Conservation (phyloP, 2,113 vertebrate species). For the Rhadina sibilatrix region DNA sequence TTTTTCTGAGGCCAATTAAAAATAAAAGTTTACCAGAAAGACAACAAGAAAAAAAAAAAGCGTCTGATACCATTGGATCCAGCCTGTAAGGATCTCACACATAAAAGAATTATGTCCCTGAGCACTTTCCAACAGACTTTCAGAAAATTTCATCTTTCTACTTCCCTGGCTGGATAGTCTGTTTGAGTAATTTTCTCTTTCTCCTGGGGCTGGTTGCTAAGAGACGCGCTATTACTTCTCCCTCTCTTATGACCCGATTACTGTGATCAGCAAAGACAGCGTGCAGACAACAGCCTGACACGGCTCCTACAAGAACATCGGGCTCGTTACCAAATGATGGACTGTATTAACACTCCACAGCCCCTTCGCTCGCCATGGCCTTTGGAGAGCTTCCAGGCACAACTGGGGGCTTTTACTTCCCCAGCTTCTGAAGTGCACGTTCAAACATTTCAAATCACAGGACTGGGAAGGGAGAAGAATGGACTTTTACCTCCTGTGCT, state of each 20-base stretch:
- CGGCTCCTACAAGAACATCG: conserved; percentile 1
- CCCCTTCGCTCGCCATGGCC: neutral
- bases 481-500: conserved; percentile 41
- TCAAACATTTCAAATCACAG: conserved; percentile 50
- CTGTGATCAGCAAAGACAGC: conserved; percentile 71
- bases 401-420: conserved; percentile 41
- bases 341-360: conserved; percentile 55
- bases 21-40: conserved; percentile 24
- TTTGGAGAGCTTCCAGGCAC: conserved; percentile 51
- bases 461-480: conserved; percentile 44
- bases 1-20: conserved; percentile 28
- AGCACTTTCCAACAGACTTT: conserved; percentile 66
- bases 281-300: conserved; percentile 68
- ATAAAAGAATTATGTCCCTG: conserved; percentile 48
- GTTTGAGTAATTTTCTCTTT: conserved; percentile 75
- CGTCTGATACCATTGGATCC: neutral
- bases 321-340: conserved; percentile 53
- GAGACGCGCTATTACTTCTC: conserved; percentile 75
- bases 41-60: neutral
- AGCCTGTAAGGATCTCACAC: conserved; percentile 32
- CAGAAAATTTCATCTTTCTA: conserved; percentile 69
- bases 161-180: conserved; percentile 65
- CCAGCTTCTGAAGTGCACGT: neutral
- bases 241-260: conserved; percentile 77
- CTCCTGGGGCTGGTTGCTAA: conserved; percentile 80